Evolutionary conservation across 2,113 vertebrate genomes (phyloP).

Genomic region (Raphicerus campestris): DNA sequence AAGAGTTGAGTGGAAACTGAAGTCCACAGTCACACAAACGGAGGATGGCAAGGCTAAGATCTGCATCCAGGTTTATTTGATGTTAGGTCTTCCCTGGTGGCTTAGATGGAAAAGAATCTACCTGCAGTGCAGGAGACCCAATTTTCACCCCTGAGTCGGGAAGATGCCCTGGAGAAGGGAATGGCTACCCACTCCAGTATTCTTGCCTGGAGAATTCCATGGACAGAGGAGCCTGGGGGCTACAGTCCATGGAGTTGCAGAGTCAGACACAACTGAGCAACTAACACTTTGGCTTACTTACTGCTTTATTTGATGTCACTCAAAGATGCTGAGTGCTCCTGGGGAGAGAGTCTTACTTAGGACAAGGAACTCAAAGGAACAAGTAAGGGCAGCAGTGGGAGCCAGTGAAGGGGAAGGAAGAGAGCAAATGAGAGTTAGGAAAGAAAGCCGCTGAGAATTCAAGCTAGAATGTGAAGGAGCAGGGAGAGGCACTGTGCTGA

Average conservation of each 20-base stretch:
- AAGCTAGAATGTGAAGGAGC: not conserved
- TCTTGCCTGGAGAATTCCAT: not conserved
- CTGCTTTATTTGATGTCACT: not conserved
- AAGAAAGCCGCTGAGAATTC: not conserved
- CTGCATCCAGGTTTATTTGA: not conserved
- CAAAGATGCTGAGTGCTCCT: not conserved
- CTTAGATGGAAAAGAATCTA: not conserved
- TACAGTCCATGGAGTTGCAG: not conserved
- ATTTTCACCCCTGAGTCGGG: rapidly evolving
- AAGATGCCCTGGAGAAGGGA: not conserved
- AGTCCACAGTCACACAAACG: not conserved
- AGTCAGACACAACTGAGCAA: not conserved
- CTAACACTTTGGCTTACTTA: not conserved
- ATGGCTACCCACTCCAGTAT: not conserved
- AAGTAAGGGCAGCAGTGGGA: not conserved
- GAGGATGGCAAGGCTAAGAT: not conserved
- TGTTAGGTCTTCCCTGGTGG: not conserved
- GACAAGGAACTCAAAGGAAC: not conserved
- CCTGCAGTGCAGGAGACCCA: not conserved
- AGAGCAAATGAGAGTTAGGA: not conserved
- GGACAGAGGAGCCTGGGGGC: not conserved
- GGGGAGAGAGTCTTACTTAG: not conserved
- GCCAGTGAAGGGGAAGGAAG: not conserved
- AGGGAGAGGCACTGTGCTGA: not conserved
- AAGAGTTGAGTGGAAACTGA: not conserved